Evolutionary conservation across 2,797 vertebrate genomes (phyloP), one percentile per base, ranked within the genome.

Genomic region (Varecia variegata): DNA sequence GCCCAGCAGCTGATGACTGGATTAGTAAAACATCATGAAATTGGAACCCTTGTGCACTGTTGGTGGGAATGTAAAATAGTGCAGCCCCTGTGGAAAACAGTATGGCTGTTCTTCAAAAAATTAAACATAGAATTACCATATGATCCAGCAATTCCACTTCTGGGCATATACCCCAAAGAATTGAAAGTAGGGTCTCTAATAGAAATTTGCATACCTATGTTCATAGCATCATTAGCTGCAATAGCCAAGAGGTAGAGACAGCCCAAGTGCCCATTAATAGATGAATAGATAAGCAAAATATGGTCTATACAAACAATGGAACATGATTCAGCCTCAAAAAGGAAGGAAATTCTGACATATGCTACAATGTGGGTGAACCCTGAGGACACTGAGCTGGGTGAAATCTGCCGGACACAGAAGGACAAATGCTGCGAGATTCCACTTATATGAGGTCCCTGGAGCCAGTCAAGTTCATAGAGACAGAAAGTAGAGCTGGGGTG

Each of bases 1-100:
- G 8, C 4, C 58, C n/a, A 12, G 4, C 17, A 1, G 0, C 21
- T 1, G 0, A 45, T 0, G 23, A 2, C 17, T 6, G 6, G 12
- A 30, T 52, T 25, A 15, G 54, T 0, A 3, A 52, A 40, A n/a
- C 1, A 0, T 14, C 7, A 7, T 0, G 18, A 4, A 12, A 5
- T 1, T 6, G 25, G 30, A 23, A 5, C 11, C 38, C 20, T 52
- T 23, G 21, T 27, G 50, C 60, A 21, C 38, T 1, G 30, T 12
- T 17, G 30, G 38, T 18, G 35, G 73, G 47, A 15, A 32, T 8
- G 60, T 30, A 18, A 7, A n/a, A 45, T 1, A 45, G 27, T 8
- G 27, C 30, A 4, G 50, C 3, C 15, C 6, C 21, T 54, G 25
- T 20, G 62, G 76, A 68, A 50, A 20, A 12, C 30, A 50, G 25